A percentile compares a stretch with the other conserved stretches of the same genome.
Conservation (phyloP, 2,113 vertebrate species). For the Eurypyga helias region DNA sequence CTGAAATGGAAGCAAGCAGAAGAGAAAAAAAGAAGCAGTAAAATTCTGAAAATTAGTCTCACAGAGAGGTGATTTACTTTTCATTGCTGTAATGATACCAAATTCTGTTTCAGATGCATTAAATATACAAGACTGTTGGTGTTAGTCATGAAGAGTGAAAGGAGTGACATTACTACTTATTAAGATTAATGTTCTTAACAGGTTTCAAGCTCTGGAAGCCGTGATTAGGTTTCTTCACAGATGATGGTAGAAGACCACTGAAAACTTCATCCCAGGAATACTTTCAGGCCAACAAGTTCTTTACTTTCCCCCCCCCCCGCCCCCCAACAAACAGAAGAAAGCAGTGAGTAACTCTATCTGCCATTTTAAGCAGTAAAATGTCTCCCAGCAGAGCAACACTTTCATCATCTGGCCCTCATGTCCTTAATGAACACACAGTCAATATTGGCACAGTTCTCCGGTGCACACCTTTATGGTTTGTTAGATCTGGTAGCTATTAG, state of each 20-base stretch:
- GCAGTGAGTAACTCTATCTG: not conserved
- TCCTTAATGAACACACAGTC: constrained; percentile 64
- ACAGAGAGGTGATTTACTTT: constrained; percentile 27
- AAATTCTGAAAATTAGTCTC: constrained; percentile 25
- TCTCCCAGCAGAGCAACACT: constrained; percentile 22
- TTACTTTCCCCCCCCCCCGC: not conserved
- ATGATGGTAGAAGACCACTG: not conserved
- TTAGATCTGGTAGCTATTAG: constrained; percentile 62
- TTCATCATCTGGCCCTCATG: constrained; percentile 48
- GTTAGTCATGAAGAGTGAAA: constrained; percentile 65
- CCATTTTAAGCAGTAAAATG: constrained; percentile 41
- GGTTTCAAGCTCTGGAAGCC: constrained; percentile 12
- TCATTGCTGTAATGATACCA: constrained; percentile 26
- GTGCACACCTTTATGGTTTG: constrained; percentile 59
- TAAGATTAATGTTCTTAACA: constrained; percentile 45
- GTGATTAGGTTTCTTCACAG: constrained; percentile 16
- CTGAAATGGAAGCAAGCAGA: not conserved
- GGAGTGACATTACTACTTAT: constrained; percentile 53
- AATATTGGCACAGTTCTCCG: constrained; percentile 59
- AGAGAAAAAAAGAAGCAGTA: not conserved
- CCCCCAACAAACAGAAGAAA: not conserved
- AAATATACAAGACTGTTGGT: constrained; percentile 21
- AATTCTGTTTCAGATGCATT: constrained; percentile 61
- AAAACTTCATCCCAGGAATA: not conserved
- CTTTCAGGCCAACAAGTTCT: not conserved